Percentiles rank a stretch among this genome's conserved stretches.
Evolutionary conservation across 2,888 invertebrate genomes (phyloP).

Genomic region (Cheilosia impressa): DNA sequence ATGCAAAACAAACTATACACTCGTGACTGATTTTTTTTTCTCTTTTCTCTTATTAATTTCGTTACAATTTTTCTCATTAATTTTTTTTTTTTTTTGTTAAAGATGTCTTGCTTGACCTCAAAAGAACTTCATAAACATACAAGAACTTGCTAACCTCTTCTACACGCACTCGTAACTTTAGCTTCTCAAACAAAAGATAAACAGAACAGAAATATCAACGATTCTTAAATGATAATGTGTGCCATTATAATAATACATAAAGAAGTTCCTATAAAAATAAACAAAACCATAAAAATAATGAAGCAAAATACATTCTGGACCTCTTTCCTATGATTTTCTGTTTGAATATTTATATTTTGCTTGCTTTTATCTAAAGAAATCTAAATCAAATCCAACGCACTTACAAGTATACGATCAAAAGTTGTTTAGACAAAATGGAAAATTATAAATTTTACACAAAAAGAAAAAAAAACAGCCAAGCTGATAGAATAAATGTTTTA

Average conservation of each 20-base stretch:
- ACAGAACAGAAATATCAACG: constrained; percentile 36
- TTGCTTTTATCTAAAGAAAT: constrained; percentile 61
- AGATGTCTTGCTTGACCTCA: constrained; percentile 39
- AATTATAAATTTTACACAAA: constrained; percentile 19
- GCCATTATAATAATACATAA: constrained; percentile 70
- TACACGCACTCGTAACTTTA: constrained; percentile 17
- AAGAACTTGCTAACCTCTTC: constrained; percentile 10
- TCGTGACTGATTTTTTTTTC: constrained; percentile 41
- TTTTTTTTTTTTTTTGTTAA: constrained; percentile 11
- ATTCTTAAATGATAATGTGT: constrained; percentile 69
- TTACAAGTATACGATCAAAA: constrained; percentile 62
- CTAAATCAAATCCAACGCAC: constrained; percentile 33
- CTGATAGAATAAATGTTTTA: constrained; percentile 31
- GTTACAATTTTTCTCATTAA: constrained; percentile 15
- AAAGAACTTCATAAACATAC: constrained; percentile 27
- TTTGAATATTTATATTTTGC: constrained; percentile 28
- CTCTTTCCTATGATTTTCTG: constrained; percentile 1
- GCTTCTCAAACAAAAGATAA: constrained; percentile 24
- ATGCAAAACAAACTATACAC: constrained; percentile 32
- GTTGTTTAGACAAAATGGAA: constrained; percentile 27
- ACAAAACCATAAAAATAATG: constrained; percentile 47
- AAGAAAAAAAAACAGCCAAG: constrained; percentile 50
- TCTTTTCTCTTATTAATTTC: neutral
- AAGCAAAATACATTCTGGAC: constrained; percentile 22
- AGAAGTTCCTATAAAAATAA: constrained; percentile 73